Base-by-base conservation (phyloP, 2,888 invertebrate genomes). In the Drosophila prolongata region DNA sequence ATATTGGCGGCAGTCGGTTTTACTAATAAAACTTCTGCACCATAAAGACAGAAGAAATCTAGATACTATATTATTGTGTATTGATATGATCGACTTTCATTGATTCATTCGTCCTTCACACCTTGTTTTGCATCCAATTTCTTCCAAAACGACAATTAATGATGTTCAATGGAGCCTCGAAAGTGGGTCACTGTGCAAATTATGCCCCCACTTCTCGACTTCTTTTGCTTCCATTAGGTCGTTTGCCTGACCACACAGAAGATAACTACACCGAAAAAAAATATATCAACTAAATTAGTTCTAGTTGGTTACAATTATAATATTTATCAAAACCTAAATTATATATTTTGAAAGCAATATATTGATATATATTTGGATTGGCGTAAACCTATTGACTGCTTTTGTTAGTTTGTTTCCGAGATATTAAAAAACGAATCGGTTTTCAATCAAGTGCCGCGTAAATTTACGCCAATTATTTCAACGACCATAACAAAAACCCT, bases 391-490 rank as follows among this genome's bases (percentile, higher is more conserved):
- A 24, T 24, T 24, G 24, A 24, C 3, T 24, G 24, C 24, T 14
- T 19, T n/a, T 35, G 11, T 6, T 16, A 3, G 5, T 24, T 37
- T 38, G 27, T 13, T 30, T 13, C n/a, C 3, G 5, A 19, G 24
- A 42, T 27, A 37, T 52, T 24, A 30, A 35, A 52, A 58, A 55
- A 30, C 11, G 50, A 62, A 37, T 73, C 78, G 67, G 61, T 77
- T 78, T 76, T 75, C 80, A 80, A 82, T 82, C 80, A 85, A 73
- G 65, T 52, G 55, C 59, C 72, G 70, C 60, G 70, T 77, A 78
- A 71, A 72, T 72, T 72, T 71, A 50, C 56, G 72, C 58, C 83
- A 82, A 85, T 85, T 80, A 68, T 75, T 78, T 54, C 42, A 64
- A 69, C 35, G 61, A 40, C 67, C 34, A 62, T 11, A 53, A 35